These are phyloP conservation scores for Phocides pigmalion DNA, from an alignment of 1,140 invertebrate genomes.

Conservation along the genomic window DNA sequence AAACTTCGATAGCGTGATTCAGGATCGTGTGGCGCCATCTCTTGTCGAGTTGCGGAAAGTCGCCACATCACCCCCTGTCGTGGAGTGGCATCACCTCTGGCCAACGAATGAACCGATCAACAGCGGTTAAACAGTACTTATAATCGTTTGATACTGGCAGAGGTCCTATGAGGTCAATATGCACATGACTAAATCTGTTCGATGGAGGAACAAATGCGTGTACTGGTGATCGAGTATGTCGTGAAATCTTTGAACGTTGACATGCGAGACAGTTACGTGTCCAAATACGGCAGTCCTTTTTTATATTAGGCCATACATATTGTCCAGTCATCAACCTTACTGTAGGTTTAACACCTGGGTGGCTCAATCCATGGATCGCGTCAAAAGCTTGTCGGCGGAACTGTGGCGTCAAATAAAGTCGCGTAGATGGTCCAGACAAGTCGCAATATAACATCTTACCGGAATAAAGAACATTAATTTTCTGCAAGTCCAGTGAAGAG, in stretches of 20 bases:
- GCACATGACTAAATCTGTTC: constrained; percentile 7
- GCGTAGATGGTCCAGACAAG: not conserved
- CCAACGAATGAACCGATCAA: too few relatives aligned
- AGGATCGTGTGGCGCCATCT: too few relatives aligned
- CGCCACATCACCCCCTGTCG: too few relatives aligned
- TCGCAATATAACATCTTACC: constrained; percentile 5
- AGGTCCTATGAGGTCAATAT: constrained; percentile 7
- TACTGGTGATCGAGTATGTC: constrained; percentile 15
- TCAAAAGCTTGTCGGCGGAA: constrained; percentile 8
- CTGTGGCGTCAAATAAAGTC: constrained; percentile 8
- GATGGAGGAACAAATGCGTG: constrained; percentile 6
- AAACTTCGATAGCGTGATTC: too few relatives aligned
- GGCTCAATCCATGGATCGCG: not conserved
- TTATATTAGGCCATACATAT: constrained; percentile 9
- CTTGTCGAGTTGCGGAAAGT: too few relatives aligned
- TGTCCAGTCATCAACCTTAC: not conserved
- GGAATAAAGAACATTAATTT: not conserved
- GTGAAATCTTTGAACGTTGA: constrained; percentile 2
- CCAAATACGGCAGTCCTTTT: constrained; percentile 1
- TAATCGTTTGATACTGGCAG: too few relatives aligned
- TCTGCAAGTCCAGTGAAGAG: constrained; percentile 5
- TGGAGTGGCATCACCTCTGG: too few relatives aligned
- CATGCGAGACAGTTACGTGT: not conserved
- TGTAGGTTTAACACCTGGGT: constrained; percentile 3
- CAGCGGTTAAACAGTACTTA: too few relatives aligned